These are phyloP conservation scores for Chroicocephalus ridibundus DNA, from an alignment of 2,113 vertebrate species.

Conservation along the genomic window DNA sequence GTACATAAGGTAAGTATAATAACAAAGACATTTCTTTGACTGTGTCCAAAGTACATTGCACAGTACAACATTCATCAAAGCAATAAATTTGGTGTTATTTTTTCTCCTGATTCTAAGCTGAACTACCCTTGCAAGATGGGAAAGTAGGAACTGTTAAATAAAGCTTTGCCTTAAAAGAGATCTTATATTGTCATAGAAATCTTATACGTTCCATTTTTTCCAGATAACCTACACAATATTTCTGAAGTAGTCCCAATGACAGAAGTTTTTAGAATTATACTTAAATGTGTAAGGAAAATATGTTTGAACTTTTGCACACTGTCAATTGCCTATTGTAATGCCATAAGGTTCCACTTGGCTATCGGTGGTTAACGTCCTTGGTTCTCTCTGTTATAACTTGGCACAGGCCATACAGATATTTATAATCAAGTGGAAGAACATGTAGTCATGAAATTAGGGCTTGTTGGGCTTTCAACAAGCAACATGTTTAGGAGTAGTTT, in stretches of 20 bases:
- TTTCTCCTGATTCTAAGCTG: background rate
- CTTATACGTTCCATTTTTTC: background rate
- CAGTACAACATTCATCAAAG: background rate
- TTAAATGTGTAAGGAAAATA: background rate
- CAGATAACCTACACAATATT: background rate
- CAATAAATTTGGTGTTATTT: background rate
- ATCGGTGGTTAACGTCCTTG: background rate
- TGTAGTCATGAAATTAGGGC: background rate
- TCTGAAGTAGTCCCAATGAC: background rate
- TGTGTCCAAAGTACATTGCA: background rate
- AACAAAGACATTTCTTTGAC: background rate
- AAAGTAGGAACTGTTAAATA: background rate
- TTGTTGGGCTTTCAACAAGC: background rate
- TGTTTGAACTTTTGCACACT: background rate
- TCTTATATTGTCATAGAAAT: background rate
- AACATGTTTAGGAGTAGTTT: fast-evolving
- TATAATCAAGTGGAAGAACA: background rate
- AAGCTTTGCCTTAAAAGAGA: background rate
- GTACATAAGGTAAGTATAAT: background rate
- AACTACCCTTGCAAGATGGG: background rate
- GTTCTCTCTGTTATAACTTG: background rate
- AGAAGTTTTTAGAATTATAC: fast-evolving
- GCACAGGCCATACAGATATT: background rate
- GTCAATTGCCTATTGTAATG: background rate
- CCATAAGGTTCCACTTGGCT: background rate